A percentile compares a stretch with the other conserved stretches of the same genome.
phyloP scores from a whole-genome alignment of 2,113 vertebrate species.

The Pipra filicauda region DNA sequence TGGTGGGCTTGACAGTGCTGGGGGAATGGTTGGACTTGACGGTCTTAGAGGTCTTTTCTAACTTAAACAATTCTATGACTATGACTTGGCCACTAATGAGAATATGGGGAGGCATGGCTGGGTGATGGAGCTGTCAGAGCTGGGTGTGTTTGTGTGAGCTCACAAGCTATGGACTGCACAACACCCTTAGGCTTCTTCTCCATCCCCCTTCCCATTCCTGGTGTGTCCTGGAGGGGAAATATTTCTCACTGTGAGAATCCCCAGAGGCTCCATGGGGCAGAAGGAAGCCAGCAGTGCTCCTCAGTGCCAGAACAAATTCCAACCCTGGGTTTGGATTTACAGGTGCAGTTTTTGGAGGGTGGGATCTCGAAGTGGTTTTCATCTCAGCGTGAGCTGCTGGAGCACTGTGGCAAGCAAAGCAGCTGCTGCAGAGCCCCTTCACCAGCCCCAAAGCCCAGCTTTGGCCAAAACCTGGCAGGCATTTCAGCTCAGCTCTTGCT shows the following conservation, averaged over 20 bases:
- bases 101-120: neutral
- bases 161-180: neutral
- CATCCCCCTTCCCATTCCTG: neutral
- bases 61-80: neutral
- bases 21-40: neutral
- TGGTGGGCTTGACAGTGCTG: neutral
- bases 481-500: slow-evolving; percentile 7
- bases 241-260: neutral
- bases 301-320: neutral
- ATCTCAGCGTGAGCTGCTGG: neutral
- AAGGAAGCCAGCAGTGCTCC: neutral
- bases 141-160: neutral
- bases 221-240: neutral
- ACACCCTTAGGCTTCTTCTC: neutral
- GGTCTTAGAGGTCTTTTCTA: neutral
- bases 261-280: neutral
- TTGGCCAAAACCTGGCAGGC: neutral
- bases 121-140: neutral
- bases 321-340: neutral
- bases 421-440: neutral
- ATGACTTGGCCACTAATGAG: accelerated
- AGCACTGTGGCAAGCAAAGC: neutral
- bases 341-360: neutral
- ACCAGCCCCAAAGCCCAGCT: neutral
- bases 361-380: neutral